Base-by-base conservation (phyloP, 2,113 vertebrate genomes). In the Coturnix japonica region DNA sequence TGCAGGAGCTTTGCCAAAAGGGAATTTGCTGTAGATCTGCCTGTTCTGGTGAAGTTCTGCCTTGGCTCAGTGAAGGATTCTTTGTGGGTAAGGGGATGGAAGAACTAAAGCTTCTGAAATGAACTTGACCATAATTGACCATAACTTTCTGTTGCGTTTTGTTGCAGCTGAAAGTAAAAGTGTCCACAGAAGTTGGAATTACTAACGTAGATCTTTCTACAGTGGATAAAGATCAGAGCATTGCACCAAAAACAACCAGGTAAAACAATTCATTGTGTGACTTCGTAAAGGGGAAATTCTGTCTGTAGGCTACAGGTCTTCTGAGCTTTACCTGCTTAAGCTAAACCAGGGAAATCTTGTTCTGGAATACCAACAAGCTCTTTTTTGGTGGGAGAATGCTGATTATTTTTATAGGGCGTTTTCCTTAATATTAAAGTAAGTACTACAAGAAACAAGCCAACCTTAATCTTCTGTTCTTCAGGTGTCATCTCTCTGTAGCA, bases 151-250 rank as follows among this genome's bases (percentile, higher is more conserved):
- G 0, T 93, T 15, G 7, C 91, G 43, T 84, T 94, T 89, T 72
- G 7, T 84, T 97, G 51, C 94, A 99, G 99, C 97, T 99, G 21
- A 99, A 99, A 97, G 98, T 99, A 43, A 99, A 99, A 93, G 99
- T 99, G 87, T 99, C 99, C 78, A 99, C 99, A 11, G 98, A 99
- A 96, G 99, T 99, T 81, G 98, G 98, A 17, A 98, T 99, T 85
- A 98, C 98, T 51, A 99, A 98, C 79, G 99, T 99, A 53, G 99
- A 99, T 95, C 98, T 99, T 78, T 99, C 99, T 87, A 98, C 98
- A 3, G 99, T 99, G 96, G 99, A 99, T 96, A 99, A 99, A 94
- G 99, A 99, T 96, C 99, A 99, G 97, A 99, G 99, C 96, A 99
- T 99, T 57, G 98, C 99, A 3, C 99, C 99, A 69, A 99, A 99